phyloP scores from a whole-genome alignment of 2,797 vertebrate genomes.

The Falco peregrinus region DNA sequence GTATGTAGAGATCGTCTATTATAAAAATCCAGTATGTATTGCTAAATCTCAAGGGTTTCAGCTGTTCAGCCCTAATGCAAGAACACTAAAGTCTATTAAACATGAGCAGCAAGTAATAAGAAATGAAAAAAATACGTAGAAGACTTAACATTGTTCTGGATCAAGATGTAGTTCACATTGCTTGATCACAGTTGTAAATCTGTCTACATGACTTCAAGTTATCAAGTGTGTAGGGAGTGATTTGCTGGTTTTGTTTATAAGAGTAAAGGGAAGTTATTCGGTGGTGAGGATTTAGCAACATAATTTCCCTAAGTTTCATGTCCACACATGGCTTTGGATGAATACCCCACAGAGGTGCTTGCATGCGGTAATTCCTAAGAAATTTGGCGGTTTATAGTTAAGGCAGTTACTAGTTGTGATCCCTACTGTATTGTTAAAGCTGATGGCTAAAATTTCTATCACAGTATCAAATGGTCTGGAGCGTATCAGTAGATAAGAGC shows the following conservation, averaged over 20 bases:
- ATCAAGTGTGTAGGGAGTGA: background rate
- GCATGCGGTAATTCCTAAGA: background rate
- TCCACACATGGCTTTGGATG: background rate
- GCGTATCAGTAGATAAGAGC: background rate
- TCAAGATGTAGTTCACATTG: background rate
- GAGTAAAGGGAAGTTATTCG: background rate
- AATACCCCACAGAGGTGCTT: background rate
- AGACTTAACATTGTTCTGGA: background rate
- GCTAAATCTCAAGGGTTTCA: slow-evolving; percentile 17
- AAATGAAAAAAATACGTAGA: slow-evolving; percentile 3
- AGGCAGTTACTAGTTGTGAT: background rate
- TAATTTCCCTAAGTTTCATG: background rate
- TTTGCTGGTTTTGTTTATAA: background rate
- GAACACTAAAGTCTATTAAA: background rate
- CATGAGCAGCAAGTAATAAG: background rate
- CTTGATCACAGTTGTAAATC: background rate
- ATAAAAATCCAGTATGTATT: slow-evolving; percentile 16
- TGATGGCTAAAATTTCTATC: background rate
- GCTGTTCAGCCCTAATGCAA: background rate
- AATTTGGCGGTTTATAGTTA: background rate
- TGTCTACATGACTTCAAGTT: background rate
- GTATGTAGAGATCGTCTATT: background rate
- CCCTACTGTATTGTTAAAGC: background rate
- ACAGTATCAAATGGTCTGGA: background rate
- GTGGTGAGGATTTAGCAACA: background rate